Conservation (phyloP, 1,140 invertebrate genomes). For the Saxidomus purpurata region DNA sequence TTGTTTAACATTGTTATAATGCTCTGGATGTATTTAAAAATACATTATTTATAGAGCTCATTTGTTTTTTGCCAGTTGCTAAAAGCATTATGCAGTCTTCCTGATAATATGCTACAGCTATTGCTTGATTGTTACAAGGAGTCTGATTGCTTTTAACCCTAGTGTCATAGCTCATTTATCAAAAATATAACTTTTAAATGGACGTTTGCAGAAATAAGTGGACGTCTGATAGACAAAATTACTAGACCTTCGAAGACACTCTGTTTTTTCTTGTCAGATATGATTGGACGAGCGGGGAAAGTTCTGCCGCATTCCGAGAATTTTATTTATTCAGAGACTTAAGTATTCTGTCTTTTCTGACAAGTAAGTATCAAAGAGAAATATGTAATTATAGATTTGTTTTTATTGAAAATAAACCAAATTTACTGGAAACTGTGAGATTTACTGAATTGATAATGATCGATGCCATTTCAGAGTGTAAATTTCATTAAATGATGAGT, state of each 20-base stretch:
- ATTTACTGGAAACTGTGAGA: no score
- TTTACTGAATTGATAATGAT: no score
- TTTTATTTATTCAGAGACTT: neutral
- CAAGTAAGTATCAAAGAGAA: neutral
- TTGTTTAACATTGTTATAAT: no score
- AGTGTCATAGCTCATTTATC: neutral
- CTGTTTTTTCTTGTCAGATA: slow-evolving; percentile 13
- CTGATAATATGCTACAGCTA: neutral
- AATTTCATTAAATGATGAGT: no score
- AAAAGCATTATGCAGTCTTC: neutral
- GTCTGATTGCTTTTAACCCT: neutral
- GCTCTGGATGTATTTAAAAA: no score
- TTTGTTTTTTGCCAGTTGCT: no score
- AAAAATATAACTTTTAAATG: slow-evolving; percentile 26
- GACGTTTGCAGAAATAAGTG: slow-evolving; percentile 7
- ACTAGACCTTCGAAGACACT: neutral
- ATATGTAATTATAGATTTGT: no score
- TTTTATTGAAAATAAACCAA: no score
- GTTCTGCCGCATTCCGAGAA: neutral
- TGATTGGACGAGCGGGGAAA: neutral
- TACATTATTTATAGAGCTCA: no score
- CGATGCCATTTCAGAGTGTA: no score
- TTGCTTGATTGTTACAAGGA: no score
- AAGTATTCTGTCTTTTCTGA: neutral
- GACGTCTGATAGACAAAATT: slow-evolving; percentile 22